Evolutionary conservation across 2,113 vertebrate genomes (phyloP).

Genomic region (Albula goreensis): DNA sequence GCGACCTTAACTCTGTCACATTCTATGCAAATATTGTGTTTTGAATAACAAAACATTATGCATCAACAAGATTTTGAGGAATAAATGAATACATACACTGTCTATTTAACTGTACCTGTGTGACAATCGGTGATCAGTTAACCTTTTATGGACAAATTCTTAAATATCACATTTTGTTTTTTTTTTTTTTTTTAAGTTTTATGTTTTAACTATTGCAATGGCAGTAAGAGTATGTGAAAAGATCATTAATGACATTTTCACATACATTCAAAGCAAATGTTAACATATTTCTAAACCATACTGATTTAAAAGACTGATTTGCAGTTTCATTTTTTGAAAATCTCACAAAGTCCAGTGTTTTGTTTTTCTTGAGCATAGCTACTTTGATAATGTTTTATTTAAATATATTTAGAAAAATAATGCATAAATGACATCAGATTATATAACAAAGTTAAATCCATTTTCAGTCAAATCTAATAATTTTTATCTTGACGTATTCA

Average conservation of each 20-base stretch:
- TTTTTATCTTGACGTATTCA: neutral
- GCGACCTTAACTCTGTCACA: conserved; percentile 35
- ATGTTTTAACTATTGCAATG: neutral
- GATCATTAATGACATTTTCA: neutral
- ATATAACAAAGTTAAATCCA: neutral
- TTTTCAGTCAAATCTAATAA: neutral
- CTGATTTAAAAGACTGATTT: too few relatives aligned
- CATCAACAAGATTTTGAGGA: conserved; percentile 60
- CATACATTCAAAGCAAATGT: too few relatives aligned
- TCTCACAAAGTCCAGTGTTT: neutral
- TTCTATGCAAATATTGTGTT: conserved; percentile 46
- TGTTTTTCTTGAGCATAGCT: neutral
- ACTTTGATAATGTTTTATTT: neutral
- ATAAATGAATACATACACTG: conserved; percentile 37
- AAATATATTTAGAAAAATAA: neutral
- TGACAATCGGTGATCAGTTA: neutral
- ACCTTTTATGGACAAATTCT: neutral
- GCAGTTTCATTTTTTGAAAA: neutral
- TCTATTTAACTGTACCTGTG: neutral
- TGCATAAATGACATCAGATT: neutral
- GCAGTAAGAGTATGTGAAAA: neutral
- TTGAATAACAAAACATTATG: conserved; percentile 51
- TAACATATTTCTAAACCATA: too few relatives aligned
- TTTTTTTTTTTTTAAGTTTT: neutral
- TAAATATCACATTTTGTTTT: neutral